A percentile compares a stretch with the other conserved stretches of the same genome.
phyloP scores from a whole-genome alignment of 2,113 vertebrate species.

The Orycteropus afer region DNA sequence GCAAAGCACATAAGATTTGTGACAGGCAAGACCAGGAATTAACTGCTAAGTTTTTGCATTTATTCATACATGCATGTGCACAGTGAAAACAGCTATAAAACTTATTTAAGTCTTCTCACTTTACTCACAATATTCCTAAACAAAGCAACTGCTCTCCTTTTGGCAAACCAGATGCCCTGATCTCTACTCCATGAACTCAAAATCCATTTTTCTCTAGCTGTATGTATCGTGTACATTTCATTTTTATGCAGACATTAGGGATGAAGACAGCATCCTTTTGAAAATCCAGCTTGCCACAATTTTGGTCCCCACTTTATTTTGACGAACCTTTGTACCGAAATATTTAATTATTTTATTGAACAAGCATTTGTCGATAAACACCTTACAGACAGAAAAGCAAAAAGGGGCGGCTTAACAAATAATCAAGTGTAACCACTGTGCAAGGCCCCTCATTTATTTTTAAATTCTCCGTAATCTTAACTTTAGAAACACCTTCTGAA shows the following conservation, averaged over 20 bases:
- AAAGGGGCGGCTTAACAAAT: background rate
- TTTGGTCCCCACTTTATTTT: background rate
- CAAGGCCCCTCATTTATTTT: background rate
- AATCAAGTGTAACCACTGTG: background rate
- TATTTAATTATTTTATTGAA: conserved; percentile 65
- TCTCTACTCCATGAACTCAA: conserved; percentile 57
- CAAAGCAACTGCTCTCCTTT: conserved; percentile 62
- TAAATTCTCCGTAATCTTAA: background rate
- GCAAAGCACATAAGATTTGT: conserved; percentile 59
- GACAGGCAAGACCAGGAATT: conserved; percentile 74
- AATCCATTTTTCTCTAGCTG: conserved; percentile 27
- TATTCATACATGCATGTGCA: conserved; percentile 51
- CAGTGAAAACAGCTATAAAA: conserved; percentile 46
- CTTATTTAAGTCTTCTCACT: conserved; percentile 51
- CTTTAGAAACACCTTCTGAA: background rate
- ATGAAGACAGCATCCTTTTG: background rate
- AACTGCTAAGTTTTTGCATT: conserved; percentile 69
- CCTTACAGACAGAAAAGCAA: background rate
- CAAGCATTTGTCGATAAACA: conserved; percentile 29
- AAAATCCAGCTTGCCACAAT: background rate
- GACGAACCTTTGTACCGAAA: conserved; percentile 40
- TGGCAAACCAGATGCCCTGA: conserved; percentile 60
- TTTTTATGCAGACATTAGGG: background rate
- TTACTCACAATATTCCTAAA: conserved; percentile 65
- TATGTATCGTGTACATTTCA: background rate